A percentile compares a stretch with the other conserved stretches of the same genome.
These are phyloP conservation scores for Actinia equina DNA, from an alignment of 64 coral and sea anemone genomes.

Conservation along the genomic window DNA sequence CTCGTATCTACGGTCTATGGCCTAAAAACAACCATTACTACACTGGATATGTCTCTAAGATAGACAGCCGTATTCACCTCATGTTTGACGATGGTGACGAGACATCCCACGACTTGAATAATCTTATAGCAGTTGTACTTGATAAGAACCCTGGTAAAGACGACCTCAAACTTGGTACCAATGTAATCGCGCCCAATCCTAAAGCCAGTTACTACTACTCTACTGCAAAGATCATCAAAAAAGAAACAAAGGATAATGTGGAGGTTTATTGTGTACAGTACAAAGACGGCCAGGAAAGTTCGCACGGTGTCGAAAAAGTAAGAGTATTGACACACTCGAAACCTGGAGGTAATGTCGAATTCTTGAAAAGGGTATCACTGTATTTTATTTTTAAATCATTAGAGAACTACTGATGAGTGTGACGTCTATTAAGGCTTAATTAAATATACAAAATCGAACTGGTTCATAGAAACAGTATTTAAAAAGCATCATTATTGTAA, in stretches of 20 bases:
- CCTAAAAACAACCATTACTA: constrained; percentile 53
- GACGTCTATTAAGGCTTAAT: no score
- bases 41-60: constrained; percentile 45
- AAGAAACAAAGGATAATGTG: constrained; percentile 34
- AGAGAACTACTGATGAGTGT: no score
- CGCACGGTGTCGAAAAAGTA: constrained; percentile 33
- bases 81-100: constrained; percentile 41
- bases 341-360: constrained; percentile 31
- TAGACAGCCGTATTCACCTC: constrained; percentile 34
- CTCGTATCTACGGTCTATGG: constrained; percentile 66
- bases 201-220: constrained; percentile 36
- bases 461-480: no score
- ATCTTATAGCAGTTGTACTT: constrained; percentile 64
- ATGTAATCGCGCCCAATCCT: constrained; percentile 47
- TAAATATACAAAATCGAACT: no score
- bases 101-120: constrained; percentile 52
- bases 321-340: constrained; percentile 52
- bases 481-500: no score
- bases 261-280: constrained; percentile 44
- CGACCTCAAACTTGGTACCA: constrained; percentile 37
- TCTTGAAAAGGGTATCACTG: no score
- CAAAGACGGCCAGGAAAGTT: constrained; percentile 47
- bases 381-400: no score
- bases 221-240: constrained; percentile 31
- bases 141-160: constrained; percentile 40